Evolutionary conservation across 2,888 invertebrate genomes (phyloP), one percentile per base, ranked within the genome.

Genomic region (Cosmia pyralina): DNA sequence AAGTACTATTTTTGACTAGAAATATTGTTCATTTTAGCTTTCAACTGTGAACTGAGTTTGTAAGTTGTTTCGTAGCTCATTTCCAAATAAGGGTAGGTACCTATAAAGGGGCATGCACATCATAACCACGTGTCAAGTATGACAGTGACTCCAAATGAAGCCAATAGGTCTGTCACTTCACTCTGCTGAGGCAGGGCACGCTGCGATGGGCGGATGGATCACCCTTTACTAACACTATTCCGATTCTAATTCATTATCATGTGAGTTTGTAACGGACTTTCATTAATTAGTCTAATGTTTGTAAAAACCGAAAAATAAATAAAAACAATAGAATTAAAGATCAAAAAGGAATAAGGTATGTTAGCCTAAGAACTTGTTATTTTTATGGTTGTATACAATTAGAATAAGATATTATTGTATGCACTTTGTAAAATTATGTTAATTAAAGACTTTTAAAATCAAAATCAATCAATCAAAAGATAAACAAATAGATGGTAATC

Each of bases 91-190:
- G 38, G 6, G 38, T 38, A 38, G 38, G 22, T 53, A 53, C 22
- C 22, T 15, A 78, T 79, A 82, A 78, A 80, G 71, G 73, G 69
- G 78, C 87, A 77, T 50, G 80, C 82, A 83, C 75, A 84, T 81
- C 80, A 82, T 79, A 82, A 65, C 69, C 57, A 65, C 22, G 72
- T 75, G 69, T 75, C 71, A 78, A 77, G 76, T 75, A 71, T 85
- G 85, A 80, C 85, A 79, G 79, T 55, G 70, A 71, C 72, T 74
- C 57, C 34, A 79, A 96, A 95, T 88, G 94, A 96, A 94, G 92
- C 89, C 93, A 95, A 94, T 95, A 94, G 93, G 84, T 86, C 87
- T 90, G 87, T 93, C 92, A 91, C 64, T 74, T 67, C 74, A 46
- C 71, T 83, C 79, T 84, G 84, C 86, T 79, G 75, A 82, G 87